phyloP scores from a whole-genome alignment of 2,113 vertebrate species.

The Nyctibius bracteatus region DNA sequence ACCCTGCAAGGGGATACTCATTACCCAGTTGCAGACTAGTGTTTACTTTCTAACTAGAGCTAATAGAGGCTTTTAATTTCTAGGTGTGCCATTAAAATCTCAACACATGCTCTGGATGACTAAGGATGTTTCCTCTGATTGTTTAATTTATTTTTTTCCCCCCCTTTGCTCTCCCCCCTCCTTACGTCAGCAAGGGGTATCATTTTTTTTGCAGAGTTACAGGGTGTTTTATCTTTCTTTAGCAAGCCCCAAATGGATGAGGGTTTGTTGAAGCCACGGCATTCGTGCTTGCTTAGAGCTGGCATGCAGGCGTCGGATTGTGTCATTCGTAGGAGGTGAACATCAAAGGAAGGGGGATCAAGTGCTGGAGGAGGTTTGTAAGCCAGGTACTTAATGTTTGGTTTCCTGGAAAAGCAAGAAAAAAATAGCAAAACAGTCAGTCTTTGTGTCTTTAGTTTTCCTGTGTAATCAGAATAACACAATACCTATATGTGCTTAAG shows the following conservation, averaged over 20 bases:
- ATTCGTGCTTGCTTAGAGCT: constrained; percentile 8
- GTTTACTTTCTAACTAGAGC: neutral
- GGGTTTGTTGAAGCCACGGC: neutral
- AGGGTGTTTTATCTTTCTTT: constrained; percentile 7
- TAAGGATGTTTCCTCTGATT: neutral
- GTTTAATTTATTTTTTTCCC: neutral
- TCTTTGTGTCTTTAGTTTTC: neutral
- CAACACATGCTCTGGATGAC: neutral
- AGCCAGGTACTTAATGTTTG: constrained; percentile 51
- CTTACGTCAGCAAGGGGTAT: neutral
- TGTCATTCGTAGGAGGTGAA: constrained; percentile 41
- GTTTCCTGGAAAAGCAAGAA: constrained; percentile 50
- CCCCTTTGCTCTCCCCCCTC: neutral
- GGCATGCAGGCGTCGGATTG: constrained; percentile 34
- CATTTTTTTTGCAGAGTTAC: neutral
- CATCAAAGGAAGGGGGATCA: constrained; percentile 55
- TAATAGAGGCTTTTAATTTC: neutral
- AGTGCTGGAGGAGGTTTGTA: constrained; percentile 5
- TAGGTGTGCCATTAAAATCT: neutral
- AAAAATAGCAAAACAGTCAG: constrained; percentile 9
- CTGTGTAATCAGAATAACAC: neutral
- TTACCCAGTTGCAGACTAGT: neutral
- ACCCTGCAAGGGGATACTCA: accelerated
- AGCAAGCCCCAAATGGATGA: neutral
- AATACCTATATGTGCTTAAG: neutral